Evolutionary conservation across 2,797 vertebrate genomes (phyloP).

Genomic region (Pyrrhura leucotis): DNA sequence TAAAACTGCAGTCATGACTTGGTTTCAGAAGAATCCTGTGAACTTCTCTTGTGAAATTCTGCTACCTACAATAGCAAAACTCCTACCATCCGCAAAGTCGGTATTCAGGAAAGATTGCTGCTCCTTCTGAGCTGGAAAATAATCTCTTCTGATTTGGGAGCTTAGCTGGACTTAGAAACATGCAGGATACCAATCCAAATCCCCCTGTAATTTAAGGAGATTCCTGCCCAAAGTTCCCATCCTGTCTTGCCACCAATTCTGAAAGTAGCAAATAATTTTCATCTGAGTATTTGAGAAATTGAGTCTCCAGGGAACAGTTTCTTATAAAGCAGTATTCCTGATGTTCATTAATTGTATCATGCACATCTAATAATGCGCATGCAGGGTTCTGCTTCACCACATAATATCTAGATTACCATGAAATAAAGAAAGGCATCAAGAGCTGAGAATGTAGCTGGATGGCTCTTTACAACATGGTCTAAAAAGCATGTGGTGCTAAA

Average conservation of each 20-base stretch:
- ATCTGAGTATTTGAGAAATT: slow-evolving; percentile 5
- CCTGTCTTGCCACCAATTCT: slow-evolving; percentile 8
- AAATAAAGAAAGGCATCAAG: slow-evolving; percentile 3
- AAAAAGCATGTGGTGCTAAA: slow-evolving; percentile 43
- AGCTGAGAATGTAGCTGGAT: not conserved
- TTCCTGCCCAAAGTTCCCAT: slow-evolving; percentile 6
- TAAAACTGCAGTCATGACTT: not conserved
- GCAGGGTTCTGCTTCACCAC: slow-evolving; percentile 29
- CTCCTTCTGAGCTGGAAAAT: not conserved
- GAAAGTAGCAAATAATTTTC: slow-evolving; percentile 25
- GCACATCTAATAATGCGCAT: not conserved
- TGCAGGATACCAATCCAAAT: slow-evolving; percentile 21
- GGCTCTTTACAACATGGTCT: not conserved
- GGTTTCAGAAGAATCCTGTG: not conserved
- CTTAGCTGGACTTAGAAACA: slow-evolving; percentile 19
- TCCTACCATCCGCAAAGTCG: not conserved
- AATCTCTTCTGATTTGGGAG: not conserved
- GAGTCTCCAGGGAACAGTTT: not conserved
- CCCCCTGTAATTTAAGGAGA: slow-evolving; percentile 24
- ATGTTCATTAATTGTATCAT: not conserved
- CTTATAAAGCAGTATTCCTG: not conserved
- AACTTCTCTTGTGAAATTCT: not conserved
- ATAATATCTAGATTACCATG: not conserved
- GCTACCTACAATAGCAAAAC: not conserved
- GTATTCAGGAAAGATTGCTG: not conserved